Evolutionary conservation across 2,888 invertebrate species (phyloP), one percentile per base, ranked within the genome.

Genomic region (Caenorhabditis wallacei): DNA sequence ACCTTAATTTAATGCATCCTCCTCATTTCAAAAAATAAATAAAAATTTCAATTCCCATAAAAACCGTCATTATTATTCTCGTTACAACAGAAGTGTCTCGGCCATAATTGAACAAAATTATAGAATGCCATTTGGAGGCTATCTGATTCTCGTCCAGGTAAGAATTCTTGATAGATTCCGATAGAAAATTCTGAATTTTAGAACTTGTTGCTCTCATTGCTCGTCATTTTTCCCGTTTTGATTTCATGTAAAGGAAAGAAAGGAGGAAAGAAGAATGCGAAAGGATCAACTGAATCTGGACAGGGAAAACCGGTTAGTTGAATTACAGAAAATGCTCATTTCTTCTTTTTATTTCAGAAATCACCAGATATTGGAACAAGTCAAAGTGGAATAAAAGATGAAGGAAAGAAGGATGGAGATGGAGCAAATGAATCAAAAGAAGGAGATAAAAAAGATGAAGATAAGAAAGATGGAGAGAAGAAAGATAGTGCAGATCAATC

Each of bases 231-330:
- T 43, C 66, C 76, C 7, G 35, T 59, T 3, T 40, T 48, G 53
- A 61, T 76, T 43, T 18, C 68, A 40, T 76, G 76, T 53, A 75
- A 75, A n/a, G 76, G 76, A 53, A 76, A 76, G 48, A 68, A 68
- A 30, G 68, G 64, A 53, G 20, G 8, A 7, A 61, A 43, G 43
- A 13, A 22, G n/a, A 43, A 30, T n/a, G n/a, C 13, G 24, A 40
- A 18, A 22, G 26, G 53, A 24, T 66, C 75, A 1, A 40, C 37
- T 24, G 75, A 75, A 11, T 8, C 66, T 2, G 16, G 46, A 18
- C 56, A 35, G 16, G 18, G 24, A 5, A 53, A 61, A 53, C 69
- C 68, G 4, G 61, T 68, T 20, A n/a, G n/a, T n/a, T 40, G 40
- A 13, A 16, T 2, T 40, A 40, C 2, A 40, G 40, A 8, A 30